Base-by-base conservation (phyloP, 1,140 invertebrate species). In the Oryctes rhinoceros region DNA sequence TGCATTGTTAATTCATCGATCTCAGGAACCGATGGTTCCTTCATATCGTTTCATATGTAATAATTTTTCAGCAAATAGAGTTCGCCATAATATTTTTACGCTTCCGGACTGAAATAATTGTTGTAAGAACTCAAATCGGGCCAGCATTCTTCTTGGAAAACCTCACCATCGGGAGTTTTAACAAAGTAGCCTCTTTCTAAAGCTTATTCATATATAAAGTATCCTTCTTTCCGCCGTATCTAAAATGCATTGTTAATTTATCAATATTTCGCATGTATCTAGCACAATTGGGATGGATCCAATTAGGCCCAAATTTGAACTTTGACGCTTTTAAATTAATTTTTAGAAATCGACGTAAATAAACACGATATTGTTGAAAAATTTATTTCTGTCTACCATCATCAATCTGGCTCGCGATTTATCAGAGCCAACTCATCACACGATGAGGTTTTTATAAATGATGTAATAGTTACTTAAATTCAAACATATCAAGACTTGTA, bases 161-260 rank as follows among this genome's bases (percentile, higher is more conserved):
- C 95, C 78, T 93, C 94, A 24, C 95, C 95, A 85, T 97, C 94
- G 80, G 93, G 94, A 79, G 94, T 93, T 86, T 98, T 98, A 0
- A 98, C 93, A 84, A 97, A 98, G 80, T 93, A 93, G 3, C 93
- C 94, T 44, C 93, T 89, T n/a, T 91, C 92, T 0, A 93, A 92
- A 5, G 94, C 95, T 35, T 83, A 98, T 48, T 90, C 89, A 85
- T 94, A 90, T 10, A 93, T 87, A 39, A 88, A 88, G 85, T 92
- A 94, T 59, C 89, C 88, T 37, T 86, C 86, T 82, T n/a, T 94
- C 93, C 62, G n/a, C n/a, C n/a, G n/a, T n/a, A n/a, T n/a, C n/a
- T n/a, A n/a, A n/a, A n/a, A n/a, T n/a, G n/a, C n/a, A n/a, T n/a
- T n/a, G n/a, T n/a, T n/a, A n/a, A n/a, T 30, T 30, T 5, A 62